These are phyloP conservation scores for Tinamus guttatus DNA, from an alignment of 2,113 vertebrate species.

Conservation along the genomic window DNA sequence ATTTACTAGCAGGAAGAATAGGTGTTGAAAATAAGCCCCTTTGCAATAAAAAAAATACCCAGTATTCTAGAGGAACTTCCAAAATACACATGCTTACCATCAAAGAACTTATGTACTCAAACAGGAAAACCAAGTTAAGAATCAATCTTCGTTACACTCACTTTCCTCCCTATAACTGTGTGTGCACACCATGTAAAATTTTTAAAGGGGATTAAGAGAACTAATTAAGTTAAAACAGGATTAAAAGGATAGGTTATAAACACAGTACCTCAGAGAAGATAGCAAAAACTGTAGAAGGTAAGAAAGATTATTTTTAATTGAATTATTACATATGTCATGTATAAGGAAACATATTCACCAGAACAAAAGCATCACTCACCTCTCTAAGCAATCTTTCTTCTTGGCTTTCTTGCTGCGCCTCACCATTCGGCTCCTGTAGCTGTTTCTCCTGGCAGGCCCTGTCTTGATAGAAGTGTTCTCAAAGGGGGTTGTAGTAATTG, in stretches of 20 bases:
- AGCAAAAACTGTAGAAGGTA: background rate
- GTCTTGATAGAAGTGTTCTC: slow-evolving; percentile 99
- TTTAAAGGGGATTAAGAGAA: background rate
- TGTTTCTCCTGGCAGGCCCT: slow-evolving; percentile 93
- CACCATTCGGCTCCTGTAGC: slow-evolving; percentile 94
- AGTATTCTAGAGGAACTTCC: background rate
- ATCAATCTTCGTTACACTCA: background rate
- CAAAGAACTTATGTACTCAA: background rate
- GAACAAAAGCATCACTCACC: slow-evolving; percentile 71
- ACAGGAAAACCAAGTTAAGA: background rate
- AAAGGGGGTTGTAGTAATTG: slow-evolving; percentile 94
- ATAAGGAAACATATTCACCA: background rate
- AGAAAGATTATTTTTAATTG: background rate
- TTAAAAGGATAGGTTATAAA: background rate
- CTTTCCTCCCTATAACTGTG: background rate
- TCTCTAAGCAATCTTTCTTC: slow-evolving; percentile 94
- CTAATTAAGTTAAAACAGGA: background rate
- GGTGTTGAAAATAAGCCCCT: background rate
- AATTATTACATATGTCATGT: background rate
- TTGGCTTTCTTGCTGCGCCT: slow-evolving; percentile 96
- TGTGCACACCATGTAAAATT: background rate
- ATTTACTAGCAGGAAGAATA: background rate
- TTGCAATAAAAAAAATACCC: background rate
- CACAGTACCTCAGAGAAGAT: background rate
- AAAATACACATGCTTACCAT: background rate